These are phyloP conservation scores for Parambassis ranga DNA, from an alignment of 2,797 vertebrate species.

Conservation along the genomic window DNA sequence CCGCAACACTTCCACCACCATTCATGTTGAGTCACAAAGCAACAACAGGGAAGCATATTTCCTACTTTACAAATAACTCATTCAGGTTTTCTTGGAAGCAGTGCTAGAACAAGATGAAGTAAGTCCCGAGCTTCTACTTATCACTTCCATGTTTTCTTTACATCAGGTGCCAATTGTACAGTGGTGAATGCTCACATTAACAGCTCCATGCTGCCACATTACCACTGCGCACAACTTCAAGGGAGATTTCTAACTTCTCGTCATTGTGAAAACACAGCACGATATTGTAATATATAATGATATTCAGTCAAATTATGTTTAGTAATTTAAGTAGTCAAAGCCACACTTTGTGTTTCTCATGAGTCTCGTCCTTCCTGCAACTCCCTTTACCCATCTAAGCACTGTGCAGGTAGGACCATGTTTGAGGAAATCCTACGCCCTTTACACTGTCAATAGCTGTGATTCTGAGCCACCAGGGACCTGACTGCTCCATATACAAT, in stretches of 20 bases:
- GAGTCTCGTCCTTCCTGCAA: neutral
- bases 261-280: neutral
- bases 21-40: slow-evolving; percentile 77
- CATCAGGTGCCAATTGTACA: neutral
- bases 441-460: slow-evolving; percentile 26
- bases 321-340: neutral
- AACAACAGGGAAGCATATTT: slow-evolving; percentile 63
- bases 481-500: slow-evolving; percentile 63
- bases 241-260: neutral
- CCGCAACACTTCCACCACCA: slow-evolving; percentile 70
- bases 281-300: too few relatives aligned
- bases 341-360: neutral
- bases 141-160: slow-evolving; percentile 55
- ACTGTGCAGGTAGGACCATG: slow-evolving; percentile 5
- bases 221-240: neutral
- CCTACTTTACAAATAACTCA: slow-evolving; percentile 75
- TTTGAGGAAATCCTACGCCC: slow-evolving; percentile 58
- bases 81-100: slow-evolving; percentile 73
- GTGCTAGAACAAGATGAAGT: slow-evolving; percentile 68
- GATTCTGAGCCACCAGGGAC: slow-evolving; percentile 57
- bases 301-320: too few relatives aligned
- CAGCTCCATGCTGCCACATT: neutral
- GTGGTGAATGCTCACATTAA: slow-evolving; percentile 17
- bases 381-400: neutral
- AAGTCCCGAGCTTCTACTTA: slow-evolving; percentile 18